A percentile compares a stretch with the other conserved stretches of the same genome.
Conservation (phyloP, 2,113 vertebrate genomes). For the Falco punctatus region DNA sequence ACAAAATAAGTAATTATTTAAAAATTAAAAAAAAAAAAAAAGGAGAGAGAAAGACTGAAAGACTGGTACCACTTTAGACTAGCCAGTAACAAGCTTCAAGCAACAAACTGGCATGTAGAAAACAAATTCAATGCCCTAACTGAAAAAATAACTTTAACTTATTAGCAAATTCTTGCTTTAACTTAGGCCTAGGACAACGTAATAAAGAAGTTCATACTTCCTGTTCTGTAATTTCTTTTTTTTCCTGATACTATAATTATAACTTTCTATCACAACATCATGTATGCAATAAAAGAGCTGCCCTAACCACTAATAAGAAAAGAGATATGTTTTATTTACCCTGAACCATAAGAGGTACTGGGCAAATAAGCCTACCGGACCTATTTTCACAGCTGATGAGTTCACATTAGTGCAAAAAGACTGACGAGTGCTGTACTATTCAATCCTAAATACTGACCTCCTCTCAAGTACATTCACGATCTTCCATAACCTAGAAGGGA, state of each 20-base stretch:
- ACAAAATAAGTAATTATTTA: background rate
- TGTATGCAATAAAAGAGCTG: background rate
- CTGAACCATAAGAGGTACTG: background rate
- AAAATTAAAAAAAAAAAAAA: background rate
- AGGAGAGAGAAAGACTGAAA: background rate
- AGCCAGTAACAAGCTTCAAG: background rate
- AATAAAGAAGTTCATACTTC: background rate
- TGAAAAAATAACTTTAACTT: background rate
- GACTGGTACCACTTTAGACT: background rate
- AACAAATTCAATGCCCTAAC: background rate
- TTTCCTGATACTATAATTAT: background rate
- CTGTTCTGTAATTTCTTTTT: background rate
- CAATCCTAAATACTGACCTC: background rate
- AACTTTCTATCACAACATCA: background rate
- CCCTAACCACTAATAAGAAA: background rate
- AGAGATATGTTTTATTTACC: background rate
- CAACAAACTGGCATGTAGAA: rapidly evolving
- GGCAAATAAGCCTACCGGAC: background rate
- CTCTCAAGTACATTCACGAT: background rate
- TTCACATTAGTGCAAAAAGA: background rate
- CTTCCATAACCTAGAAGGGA: background rate
- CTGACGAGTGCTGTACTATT: background rate
- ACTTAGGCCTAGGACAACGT: background rate
- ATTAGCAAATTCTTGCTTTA: background rate
- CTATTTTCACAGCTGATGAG: background rate